Evolutionary conservation across 53 echinoderm and acorn worm species (phyloP).

Genomic region (Temnopleurus reevesii): DNA sequence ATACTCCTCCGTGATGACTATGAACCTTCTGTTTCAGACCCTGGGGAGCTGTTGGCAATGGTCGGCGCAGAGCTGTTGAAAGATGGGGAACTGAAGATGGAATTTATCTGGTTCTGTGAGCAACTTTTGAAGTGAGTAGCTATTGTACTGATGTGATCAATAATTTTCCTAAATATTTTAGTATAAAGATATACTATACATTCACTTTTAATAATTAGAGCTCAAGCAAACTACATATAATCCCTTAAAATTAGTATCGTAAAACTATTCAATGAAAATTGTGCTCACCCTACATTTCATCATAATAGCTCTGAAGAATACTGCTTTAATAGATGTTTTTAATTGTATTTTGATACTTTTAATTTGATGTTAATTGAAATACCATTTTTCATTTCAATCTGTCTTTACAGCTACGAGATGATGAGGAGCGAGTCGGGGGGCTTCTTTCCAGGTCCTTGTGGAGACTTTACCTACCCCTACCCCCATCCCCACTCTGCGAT

Average conservation of each 20-base stretch:
- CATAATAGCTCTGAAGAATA: too few relatives aligned
- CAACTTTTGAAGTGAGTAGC: conserved; percentile 41
- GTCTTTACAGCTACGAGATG: not conserved
- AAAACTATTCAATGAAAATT: too few relatives aligned
- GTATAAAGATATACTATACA: too few relatives aligned
- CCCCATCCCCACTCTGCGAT: not conserved
- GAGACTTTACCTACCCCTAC: not conserved
- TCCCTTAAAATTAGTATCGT: too few relatives aligned
- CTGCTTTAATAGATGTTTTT: too few relatives aligned
- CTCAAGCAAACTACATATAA: too few relatives aligned
- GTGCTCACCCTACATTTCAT: too few relatives aligned
- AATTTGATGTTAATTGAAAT: too few relatives aligned
- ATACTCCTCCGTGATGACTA: conserved; percentile 13
- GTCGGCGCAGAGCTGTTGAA: conserved; percentile 69
- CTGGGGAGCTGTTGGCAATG: conserved; percentile 58
- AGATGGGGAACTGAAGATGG: conserved; percentile 50
- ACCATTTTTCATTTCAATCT: too few relatives aligned
- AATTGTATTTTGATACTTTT: too few relatives aligned
- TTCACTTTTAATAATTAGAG: too few relatives aligned
- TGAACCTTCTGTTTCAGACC: conserved; percentile 15
- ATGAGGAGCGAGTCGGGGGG: not conserved
- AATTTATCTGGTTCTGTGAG: conserved; percentile 73
- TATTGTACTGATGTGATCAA: not conserved
- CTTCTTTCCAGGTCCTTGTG: not conserved
- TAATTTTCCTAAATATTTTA: not conserved